These are phyloP conservation scores for Rhodophaea formosa DNA, from an alignment of 2,888 invertebrate species.

Conservation along the genomic window DNA sequence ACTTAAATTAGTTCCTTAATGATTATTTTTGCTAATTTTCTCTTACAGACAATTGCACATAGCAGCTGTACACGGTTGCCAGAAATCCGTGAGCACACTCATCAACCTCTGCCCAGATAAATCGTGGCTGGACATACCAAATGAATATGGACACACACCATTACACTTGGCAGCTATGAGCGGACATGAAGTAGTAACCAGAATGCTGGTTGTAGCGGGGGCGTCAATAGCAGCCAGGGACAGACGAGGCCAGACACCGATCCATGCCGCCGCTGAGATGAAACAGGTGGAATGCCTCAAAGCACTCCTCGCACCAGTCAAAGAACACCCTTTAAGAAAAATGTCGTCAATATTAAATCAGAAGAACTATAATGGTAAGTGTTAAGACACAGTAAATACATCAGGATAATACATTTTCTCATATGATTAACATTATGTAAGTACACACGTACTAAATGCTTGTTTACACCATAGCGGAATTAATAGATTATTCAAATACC, in stretches of 20 bases:
- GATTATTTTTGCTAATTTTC: too few relatives aligned
- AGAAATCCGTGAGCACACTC: slow-evolving; percentile 86
- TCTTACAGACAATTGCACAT: slow-evolving; percentile 89
- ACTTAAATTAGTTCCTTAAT: too few relatives aligned
- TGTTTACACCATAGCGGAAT: too few relatives aligned
- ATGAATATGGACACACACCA: slow-evolving; percentile 90
- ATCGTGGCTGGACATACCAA: slow-evolving; percentile 88
- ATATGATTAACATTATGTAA: too few relatives aligned
- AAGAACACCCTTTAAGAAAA: slow-evolving; percentile 55
- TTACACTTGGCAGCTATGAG: slow-evolving; percentile 93
- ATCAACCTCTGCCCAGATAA: slow-evolving; percentile 90
- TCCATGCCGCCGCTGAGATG: slow-evolving; percentile 89
- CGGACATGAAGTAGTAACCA: slow-evolving; percentile 86
- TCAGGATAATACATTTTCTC: too few relatives aligned
- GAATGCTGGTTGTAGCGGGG: slow-evolving; percentile 90
- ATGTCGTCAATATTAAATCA: slow-evolving; percentile 85
- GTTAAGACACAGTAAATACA: slow-evolving; percentile 1
- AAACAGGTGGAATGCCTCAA: slow-evolving; percentile 87
- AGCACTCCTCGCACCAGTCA: slow-evolving; percentile 82
- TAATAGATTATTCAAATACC: too few relatives aligned
- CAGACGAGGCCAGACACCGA: slow-evolving; percentile 89
- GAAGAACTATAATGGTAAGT: slow-evolving; percentile 92
- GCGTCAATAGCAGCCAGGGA: slow-evolving; percentile 86
- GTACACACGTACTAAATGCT: too few relatives aligned
- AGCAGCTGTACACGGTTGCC: slow-evolving; percentile 88